Percentiles rank a stretch among this genome's conserved stretches.
Conservation (phyloP, 64 coral and sea anemone genomes). For the Acropora tenuis region DNA sequence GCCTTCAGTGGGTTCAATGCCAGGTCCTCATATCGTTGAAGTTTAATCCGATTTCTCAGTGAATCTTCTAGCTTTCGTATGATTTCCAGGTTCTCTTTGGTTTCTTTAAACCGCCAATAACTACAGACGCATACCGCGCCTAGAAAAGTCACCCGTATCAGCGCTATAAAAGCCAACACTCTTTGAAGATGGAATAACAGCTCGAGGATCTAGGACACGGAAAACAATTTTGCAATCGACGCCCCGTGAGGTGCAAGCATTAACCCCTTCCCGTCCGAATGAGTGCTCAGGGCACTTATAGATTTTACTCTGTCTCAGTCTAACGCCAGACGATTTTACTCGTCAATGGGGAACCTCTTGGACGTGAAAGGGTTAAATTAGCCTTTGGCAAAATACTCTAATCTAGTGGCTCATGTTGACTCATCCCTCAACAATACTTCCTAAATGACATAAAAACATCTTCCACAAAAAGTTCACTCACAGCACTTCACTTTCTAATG, state of each 20-base stretch:
- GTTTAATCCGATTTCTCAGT: not conserved
- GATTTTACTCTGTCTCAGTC: no score
- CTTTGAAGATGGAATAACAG: not conserved
- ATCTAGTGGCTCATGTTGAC: no score
- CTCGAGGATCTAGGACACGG: slow-evolving; percentile 25
- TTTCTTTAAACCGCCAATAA: slow-evolving; percentile 20
- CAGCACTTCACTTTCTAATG: no score
- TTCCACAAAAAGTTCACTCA: no score
- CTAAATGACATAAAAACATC: no score
- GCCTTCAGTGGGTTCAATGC: slow-evolving; percentile 21
- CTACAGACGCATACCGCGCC: not conserved
- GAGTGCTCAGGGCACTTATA: no score
- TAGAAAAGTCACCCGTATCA: not conserved
- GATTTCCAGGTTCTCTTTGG: slow-evolving; percentile 37
- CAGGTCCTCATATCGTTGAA: slow-evolving; percentile 38
- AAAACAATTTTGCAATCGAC: slow-evolving; percentile 31
- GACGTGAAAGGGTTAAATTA: no score
- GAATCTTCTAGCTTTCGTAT: not conserved
- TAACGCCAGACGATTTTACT: no score
- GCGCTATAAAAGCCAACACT: not conserved
- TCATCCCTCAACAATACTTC: no score
- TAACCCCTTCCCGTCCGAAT: no score
- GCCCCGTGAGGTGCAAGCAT: not conserved
- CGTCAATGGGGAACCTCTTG: no score
- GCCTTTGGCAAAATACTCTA: no score